Evolutionary conservation across 2,797 vertebrate genomes (phyloP), one percentile per base, ranked within the genome.

Genomic region (Danio choprae): DNA sequence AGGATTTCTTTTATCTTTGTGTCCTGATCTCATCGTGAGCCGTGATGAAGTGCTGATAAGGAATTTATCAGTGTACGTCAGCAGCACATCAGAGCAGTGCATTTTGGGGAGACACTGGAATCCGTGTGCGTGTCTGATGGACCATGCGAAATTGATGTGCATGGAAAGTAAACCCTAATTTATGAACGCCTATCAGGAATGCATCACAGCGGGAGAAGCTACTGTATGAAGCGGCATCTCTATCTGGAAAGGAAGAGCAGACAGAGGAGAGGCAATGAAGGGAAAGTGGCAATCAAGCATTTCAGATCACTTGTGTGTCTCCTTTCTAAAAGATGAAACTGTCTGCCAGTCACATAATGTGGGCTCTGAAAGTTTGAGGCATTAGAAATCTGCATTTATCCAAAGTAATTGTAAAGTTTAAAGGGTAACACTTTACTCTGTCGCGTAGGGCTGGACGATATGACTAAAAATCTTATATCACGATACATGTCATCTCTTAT

Each of bases 21-120:
- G 55, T 8, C 15, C 16, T 6, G 12, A 7, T 69, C 68, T 71
- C 67, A 71, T 36, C 70, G 22, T 69, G 16, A 50, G 53, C 77
- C 10, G 38, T 36, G 46, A 79, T 63, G 38, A 79, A 79, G 77
- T 63, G 77, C 46, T 72, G 77, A 72, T 64, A 41, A 72, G 58
- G 48, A 62, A 79, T 79, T 72, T 55, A 63, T 71, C 40, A 43
- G 41, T 44, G 68, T 71, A 63, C 20, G 40, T 79, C 77, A 46
- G 68, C 77, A 46, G 68, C 40, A 79, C 48, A 63, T 63, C 48
- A 77, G 75, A 58, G 22, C 80, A 83, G 65, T 85, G 74, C 68
- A 76, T 70, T 84, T 83, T n/a, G 64, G 81, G 6, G 77, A 84
- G 59, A 84, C 87, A 88, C 86, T 87, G 86, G 87, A 89, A 88